Conservation (phyloP, 1,140 invertebrate species). For the Gonatopus flavifemur region DNA sequence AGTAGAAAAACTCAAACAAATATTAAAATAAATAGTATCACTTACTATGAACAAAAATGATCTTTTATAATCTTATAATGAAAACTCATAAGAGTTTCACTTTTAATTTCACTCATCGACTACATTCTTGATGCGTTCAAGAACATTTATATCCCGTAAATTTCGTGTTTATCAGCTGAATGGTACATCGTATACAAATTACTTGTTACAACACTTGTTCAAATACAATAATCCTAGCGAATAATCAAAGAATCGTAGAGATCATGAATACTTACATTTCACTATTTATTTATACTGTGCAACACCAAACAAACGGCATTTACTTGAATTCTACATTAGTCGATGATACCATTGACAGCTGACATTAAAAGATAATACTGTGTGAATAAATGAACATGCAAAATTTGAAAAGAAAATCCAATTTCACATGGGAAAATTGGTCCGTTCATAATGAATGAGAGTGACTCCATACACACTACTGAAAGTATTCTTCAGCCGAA, state of each 20-base stretch:
- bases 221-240: too few species aligned
- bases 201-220: too few species aligned
- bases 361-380: constrained; percentile 20
- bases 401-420: constrained; percentile 12
- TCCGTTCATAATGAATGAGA: constrained; percentile 20
- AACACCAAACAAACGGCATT: constrained; percentile 11
- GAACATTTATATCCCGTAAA: too few species aligned
- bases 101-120: too few species aligned
- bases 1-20: too few species aligned
- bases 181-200: too few species aligned
- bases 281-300: constrained; percentile 13
- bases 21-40: not conserved
- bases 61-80: not conserved
- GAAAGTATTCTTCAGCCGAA: not conserved
- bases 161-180: too few species aligned
- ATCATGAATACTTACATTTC: constrained; percentile 21
- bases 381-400: constrained; percentile 7
- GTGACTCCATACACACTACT: constrained; percentile 15
- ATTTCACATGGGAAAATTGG: constrained; percentile 10
- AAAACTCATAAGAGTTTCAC: too few species aligned
- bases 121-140: too few species aligned
- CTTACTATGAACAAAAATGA: not conserved
- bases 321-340: constrained; percentile 1
- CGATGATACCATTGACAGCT: too few species aligned
- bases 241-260: constrained; percentile 11